Conservation (phyloP, 2,113 vertebrate genomes). For the Heterotis niloticus region DNA sequence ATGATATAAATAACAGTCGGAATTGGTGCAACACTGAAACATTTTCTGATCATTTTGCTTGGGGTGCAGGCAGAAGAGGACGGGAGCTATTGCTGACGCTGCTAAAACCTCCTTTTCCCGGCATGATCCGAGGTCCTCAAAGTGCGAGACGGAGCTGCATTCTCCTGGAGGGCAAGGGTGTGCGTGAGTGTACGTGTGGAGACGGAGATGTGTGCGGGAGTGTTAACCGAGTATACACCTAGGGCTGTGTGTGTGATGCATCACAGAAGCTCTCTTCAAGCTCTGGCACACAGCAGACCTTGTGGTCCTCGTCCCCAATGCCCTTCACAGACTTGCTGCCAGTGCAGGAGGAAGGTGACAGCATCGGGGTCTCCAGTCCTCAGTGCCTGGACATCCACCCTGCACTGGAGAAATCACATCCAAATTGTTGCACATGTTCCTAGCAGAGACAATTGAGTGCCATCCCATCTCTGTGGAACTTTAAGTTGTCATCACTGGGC, state of each 20-base stretch:
- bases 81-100: background rate
- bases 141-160: background rate
- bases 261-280: constrained; percentile 6
- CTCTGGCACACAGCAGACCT: background rate
- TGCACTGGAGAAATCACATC: background rate
- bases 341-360: background rate
- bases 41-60: constrained; percentile 3
- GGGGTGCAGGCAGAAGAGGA: constrained; percentile 3
- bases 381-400: background rate
- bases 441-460: too few species aligned
- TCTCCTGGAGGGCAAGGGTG: background rate
- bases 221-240: background rate
- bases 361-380: background rate
- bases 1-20: constrained; percentile 16
- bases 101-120: background rate
- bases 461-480: too few species aligned
- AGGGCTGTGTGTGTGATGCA: background rate
- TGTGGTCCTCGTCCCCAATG: background rate
- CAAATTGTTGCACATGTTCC: too few species aligned
- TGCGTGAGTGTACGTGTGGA: background rate
- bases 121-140: background rate
- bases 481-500: too few species aligned
- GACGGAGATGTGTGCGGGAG: background rate
- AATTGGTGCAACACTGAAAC: background rate
- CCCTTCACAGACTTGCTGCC: background rate